Conservation (phyloP, 2,888 invertebrate species). For the Xanthorhoe designata region DNA sequence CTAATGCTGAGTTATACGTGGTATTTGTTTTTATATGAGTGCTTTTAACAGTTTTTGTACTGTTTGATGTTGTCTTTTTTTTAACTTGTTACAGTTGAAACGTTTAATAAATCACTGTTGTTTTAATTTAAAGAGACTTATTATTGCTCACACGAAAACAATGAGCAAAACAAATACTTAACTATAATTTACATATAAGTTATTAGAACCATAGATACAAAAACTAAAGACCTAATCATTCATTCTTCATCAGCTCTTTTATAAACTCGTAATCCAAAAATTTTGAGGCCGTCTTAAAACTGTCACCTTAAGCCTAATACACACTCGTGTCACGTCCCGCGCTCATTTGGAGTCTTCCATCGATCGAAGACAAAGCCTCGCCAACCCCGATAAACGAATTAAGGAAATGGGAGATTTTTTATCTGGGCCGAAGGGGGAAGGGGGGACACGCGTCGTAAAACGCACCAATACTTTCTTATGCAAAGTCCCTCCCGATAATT, state of each 20-base stretch:
- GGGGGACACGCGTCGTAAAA: conserved; percentile 82
- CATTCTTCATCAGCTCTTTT: conserved; percentile 4
- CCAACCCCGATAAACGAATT: conserved; percentile 85
- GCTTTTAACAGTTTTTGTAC: not conserved
- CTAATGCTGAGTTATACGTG: not conserved
- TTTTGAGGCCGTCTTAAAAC: conserved; percentile 51
- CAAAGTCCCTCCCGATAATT: conserved; percentile 84
- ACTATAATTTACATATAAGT: not conserved
- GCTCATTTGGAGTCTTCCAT: conserved; percentile 83
- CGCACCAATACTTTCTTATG: conserved; percentile 85
- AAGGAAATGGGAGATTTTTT: conserved; percentile 86
- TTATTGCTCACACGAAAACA: too few species aligned
- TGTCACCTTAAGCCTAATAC: conserved; percentile 79
- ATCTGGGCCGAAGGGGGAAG: conserved; percentile 74
- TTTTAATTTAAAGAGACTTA: too few species aligned
- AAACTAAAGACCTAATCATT: not conserved
- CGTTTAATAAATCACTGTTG: too few species aligned
- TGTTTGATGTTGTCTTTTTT: not conserved
- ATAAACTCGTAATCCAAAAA: conserved; percentile 42
- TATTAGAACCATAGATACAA: not conserved
- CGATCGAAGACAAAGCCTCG: conserved; percentile 85
- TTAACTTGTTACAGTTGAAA: too few species aligned
- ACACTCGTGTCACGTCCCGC: conserved; percentile 81
- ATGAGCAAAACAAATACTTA: not conserved
- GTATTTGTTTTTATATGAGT: not conserved